phyloP scores from a whole-genome alignment of 1,140 invertebrate species.

The Macrotrachela quadricornifera region DNA sequence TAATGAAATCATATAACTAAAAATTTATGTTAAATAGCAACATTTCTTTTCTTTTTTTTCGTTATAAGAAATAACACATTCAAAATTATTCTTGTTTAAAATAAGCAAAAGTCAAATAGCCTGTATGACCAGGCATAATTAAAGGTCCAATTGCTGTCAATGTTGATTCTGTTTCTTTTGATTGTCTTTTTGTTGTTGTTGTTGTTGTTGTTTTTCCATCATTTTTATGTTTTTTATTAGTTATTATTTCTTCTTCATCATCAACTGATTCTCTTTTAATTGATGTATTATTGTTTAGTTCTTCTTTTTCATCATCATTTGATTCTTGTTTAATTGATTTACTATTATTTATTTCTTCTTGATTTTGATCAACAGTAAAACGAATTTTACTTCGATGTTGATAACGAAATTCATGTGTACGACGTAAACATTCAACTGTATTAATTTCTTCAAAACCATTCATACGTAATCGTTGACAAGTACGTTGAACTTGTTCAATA shows the following conservation, averaged over 20 bases:
- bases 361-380: not conserved
- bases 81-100: not conserved
- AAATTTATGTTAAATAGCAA: no score
- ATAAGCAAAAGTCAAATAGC: constrained; percentile 65
- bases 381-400: no score
- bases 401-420: not conserved
- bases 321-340: not conserved
- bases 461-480: no score
- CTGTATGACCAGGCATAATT: constrained; percentile 65
- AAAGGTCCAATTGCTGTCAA: constrained; percentile 42
- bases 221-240: not conserved
- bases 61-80: no score
- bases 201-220: not conserved
- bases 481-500: constrained; percentile 74
- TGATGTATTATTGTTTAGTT: no score
- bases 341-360: not conserved
- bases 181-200: constrained; percentile 2
- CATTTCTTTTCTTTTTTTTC: no score
- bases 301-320: not conserved
- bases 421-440: not conserved
- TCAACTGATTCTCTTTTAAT: not conserved
- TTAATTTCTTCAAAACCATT: not conserved
- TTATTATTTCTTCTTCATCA: not conserved
- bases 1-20: no score
- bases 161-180: constrained; percentile 10